phyloP scores from a whole-genome alignment of 2,113 vertebrate genomes.

The Merops nubicus region DNA sequence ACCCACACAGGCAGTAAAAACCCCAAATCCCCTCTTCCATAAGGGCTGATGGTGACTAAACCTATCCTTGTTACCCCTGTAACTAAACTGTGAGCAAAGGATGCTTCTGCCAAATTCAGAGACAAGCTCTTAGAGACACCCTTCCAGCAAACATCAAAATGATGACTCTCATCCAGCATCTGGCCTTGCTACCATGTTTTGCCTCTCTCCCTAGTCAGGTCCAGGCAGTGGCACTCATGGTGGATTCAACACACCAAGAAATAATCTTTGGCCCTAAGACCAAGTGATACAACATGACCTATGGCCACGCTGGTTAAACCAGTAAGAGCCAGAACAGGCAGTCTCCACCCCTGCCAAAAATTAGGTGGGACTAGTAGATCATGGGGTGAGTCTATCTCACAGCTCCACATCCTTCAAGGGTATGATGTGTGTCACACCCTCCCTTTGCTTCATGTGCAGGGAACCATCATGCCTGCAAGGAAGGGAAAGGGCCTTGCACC shows the following conservation, averaged over 20 bases:
- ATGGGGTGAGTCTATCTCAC: background rate
- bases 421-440: rapidly evolving
- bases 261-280: background rate
- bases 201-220: background rate
- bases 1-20: background rate
- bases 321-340: background rate
- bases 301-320: background rate
- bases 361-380: background rate
- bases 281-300: background rate
- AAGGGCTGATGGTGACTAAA: background rate
- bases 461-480: background rate
- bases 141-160: background rate
- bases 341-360: background rate
- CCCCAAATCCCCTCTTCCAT: background rate
- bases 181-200: background rate
- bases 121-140: background rate
- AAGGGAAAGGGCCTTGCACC: background rate
- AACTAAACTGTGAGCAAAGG: background rate
- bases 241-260: background rate
- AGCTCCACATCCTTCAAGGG: background rate
- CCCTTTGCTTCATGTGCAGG: background rate
- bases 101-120: background rate
- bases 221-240: background rate
- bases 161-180: background rate
- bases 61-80: background rate